These are phyloP conservation scores for Tortricodes alternella DNA, from an alignment of 2,888 invertebrate species.

Conservation along the genomic window DNA sequence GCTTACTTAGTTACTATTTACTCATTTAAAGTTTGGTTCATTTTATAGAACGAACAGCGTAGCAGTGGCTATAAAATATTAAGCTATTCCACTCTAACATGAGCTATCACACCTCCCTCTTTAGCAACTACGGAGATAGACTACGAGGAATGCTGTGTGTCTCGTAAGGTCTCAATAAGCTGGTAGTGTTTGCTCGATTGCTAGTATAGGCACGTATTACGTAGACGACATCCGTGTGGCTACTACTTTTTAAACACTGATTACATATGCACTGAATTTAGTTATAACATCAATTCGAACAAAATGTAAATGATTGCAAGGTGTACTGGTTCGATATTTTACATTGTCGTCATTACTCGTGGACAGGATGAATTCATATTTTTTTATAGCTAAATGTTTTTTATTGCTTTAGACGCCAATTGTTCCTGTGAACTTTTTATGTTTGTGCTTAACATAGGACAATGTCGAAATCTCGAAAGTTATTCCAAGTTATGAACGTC, in stretches of 20 bases:
- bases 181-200: constrained; percentile 51
- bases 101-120: constrained; percentile 38
- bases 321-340: constrained; percentile 39
- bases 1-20: constrained; percentile 45
- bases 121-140: constrained; percentile 23
- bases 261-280: constrained; percentile 65
- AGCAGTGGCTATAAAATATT: constrained; percentile 55
- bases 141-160: constrained; percentile 21
- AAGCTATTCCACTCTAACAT: constrained; percentile 39
- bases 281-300: constrained; percentile 37
- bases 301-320: constrained; percentile 41
- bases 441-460: constrained; percentile 33
- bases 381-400: constrained; percentile 8
- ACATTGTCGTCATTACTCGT: constrained; percentile 27
- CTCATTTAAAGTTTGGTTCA: constrained; percentile 57
- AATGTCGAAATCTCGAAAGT: constrained; percentile 30
- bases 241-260: constrained; percentile 67
- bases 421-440: constrained; percentile 33
- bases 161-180: constrained; percentile 42
- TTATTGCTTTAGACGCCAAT: constrained; percentile 31
- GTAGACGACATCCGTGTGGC: constrained; percentile 69
- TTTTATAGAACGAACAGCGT: constrained; percentile 57
- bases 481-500: constrained; percentile 10
- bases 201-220: constrained; percentile 63
- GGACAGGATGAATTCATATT: constrained; percentile 16